Conservation (phyloP, 2,797 vertebrate genomes). For the Xiphophorus birchmanni region DNA sequence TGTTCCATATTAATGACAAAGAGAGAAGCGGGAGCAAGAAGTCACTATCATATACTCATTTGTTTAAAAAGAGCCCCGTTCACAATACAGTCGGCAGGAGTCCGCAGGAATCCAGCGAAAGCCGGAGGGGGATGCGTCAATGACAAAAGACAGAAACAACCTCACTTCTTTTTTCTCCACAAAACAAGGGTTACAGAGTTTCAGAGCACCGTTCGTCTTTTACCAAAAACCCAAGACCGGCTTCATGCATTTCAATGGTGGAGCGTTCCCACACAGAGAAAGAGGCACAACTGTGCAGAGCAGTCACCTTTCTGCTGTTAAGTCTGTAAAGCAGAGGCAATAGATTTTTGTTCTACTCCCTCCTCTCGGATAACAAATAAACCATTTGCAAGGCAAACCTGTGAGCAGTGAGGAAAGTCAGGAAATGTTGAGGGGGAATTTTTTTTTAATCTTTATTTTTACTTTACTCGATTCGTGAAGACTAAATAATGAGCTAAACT, state of each 20-base stretch:
- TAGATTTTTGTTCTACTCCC: constrained; percentile 53
- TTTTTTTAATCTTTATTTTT: not conserved
- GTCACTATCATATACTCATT: constrained; percentile 78
- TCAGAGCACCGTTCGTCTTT: constrained; percentile 68
- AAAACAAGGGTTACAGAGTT: constrained; percentile 70
- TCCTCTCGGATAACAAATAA: constrained; percentile 74
- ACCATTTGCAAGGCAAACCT: constrained; percentile 53
- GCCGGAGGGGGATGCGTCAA: constrained; percentile 64
- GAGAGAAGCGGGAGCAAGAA: constrained; percentile 74
- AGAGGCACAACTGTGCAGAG: constrained; percentile 61
- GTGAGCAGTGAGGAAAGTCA: constrained; percentile 29
- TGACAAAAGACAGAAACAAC: constrained; percentile 80
- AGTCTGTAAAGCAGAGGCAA: constrained; percentile 75
- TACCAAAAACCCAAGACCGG: constrained; percentile 69
- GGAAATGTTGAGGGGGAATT: constrained; percentile 1
- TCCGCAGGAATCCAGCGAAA: constrained; percentile 72
- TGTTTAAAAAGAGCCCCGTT: constrained; percentile 74
- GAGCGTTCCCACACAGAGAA: constrained; percentile 72
- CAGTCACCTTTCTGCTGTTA: constrained; percentile 73
- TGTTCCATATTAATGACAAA: constrained; percentile 81
- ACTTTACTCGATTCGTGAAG: constrained; percentile 7
- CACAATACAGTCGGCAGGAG: constrained; percentile 80
- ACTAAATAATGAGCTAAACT: constrained; percentile 23
- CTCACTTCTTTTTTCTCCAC: constrained; percentile 67
- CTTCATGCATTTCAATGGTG: constrained; percentile 81